Percentiles rank a stretch among this genome's conserved stretches.
phyloP scores from a whole-genome alignment of 2,797 vertebrate genomes.

The Amniataba percoides region DNA sequence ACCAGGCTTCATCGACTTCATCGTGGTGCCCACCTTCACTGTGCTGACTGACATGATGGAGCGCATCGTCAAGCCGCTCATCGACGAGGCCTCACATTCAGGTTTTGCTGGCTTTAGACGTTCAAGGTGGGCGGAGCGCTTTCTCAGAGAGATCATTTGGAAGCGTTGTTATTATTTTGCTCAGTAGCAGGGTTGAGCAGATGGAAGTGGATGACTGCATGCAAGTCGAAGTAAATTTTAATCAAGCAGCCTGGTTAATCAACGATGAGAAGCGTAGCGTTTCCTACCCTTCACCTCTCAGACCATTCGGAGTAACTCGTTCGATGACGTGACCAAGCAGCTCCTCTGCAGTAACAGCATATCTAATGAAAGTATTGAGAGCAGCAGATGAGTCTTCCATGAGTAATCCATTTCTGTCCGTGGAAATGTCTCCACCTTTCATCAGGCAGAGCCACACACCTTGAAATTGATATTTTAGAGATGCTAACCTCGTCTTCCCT shows the following conservation, averaged over 20 bases:
- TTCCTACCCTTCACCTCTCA: conserved; percentile 35
- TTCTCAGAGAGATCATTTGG: neutral
- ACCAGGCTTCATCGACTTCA: conserved; percentile 98
- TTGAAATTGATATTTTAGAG: conserved; percentile 79
- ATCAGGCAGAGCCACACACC: conserved; percentile 68
- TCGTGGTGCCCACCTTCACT: conserved; percentile 97
- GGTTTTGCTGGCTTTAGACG: conserved; percentile 89
- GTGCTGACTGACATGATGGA: conserved; percentile 98
- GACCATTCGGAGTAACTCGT: conserved; percentile 35
- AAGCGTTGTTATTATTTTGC: too few relatives aligned
- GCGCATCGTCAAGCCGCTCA: conserved; percentile 93
- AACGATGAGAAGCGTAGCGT: conserved; percentile 18
- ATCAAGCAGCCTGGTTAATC: conserved; percentile 45
- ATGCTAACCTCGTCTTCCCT: conserved; percentile 31
- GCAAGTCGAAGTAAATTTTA: conserved; percentile 36
- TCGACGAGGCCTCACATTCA: conserved; percentile 91
- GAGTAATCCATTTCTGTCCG: conserved; percentile 68
- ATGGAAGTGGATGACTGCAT: conserved; percentile 30
- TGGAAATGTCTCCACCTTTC: conserved; percentile 73
- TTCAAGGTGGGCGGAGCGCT: conserved; percentile 86
- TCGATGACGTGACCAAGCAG: conserved; percentile 42
- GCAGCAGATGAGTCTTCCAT: conserved; percentile 68
- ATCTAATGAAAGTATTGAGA: conserved; percentile 60
- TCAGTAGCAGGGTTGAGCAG: conserved; percentile 7
- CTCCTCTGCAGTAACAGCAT: conserved; percentile 56